Evolutionary conservation across 1,140 invertebrate species (phyloP).

Genomic region (Bombus confusus): DNA sequence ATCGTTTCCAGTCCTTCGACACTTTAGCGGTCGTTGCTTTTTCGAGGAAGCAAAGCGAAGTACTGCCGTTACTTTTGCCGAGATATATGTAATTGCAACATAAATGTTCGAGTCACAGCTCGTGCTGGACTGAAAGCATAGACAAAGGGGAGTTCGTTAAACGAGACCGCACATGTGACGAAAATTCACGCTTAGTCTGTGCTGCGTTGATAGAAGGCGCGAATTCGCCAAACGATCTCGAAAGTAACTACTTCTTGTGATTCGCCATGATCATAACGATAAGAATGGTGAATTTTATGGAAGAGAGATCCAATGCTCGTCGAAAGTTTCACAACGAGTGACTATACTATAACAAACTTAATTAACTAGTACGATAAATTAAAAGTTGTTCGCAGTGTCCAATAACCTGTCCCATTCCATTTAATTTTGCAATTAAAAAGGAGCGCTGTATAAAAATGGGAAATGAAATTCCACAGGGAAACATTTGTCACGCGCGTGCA

Average conservation of each 20-base stretch:
- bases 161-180: constrained; percentile 47
- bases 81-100: constrained; percentile 50
- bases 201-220: constrained; percentile 16
- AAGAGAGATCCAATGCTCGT: neutral
- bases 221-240: neutral
- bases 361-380: neutral
- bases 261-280: too few relatives aligned
- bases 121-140: constrained; percentile 47
- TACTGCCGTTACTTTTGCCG: constrained; percentile 46
- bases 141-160: constrained; percentile 54
- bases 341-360: neutral
- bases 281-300: neutral
- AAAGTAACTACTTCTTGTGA: neutral
- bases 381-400: neutral
- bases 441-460: neutral
- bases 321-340: neutral
- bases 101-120: constrained; percentile 47
- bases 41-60: constrained; percentile 2
- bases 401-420: neutral
- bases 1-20: constrained; percentile 38
- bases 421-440: neutral
- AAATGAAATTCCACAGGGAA: neutral
- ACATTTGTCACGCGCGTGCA: neutral
- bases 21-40: constrained; percentile 32
- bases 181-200: constrained; percentile 40